Conservation (phyloP, 2,888 invertebrate species). For the Argynnis bischoffii region DNA sequence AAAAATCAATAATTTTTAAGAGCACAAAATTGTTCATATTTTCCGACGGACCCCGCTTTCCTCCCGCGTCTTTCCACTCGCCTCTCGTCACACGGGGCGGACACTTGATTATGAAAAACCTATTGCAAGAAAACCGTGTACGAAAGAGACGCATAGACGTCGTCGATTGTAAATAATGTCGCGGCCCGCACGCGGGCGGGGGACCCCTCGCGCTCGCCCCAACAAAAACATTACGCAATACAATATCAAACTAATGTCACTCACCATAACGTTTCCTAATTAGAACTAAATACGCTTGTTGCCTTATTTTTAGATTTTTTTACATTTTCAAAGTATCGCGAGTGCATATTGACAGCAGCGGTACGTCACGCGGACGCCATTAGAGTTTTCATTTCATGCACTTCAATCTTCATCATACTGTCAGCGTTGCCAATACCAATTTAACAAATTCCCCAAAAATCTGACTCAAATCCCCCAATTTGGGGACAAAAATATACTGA, state of each 20-base stretch:
- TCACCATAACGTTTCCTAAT: slow-evolving; percentile 47
- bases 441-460: too few species aligned
- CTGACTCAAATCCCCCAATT: too few species aligned
- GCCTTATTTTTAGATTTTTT: slow-evolving; percentile 47
- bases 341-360: slow-evolving; percentile 57
- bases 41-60: slow-evolving; percentile 67
- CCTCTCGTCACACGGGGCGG: slow-evolving; percentile 53
- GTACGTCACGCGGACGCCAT: too few species aligned
- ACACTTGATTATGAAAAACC: slow-evolving; percentile 75
- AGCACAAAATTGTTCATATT: slow-evolving; percentile 77
- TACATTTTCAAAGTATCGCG: slow-evolving; percentile 58
- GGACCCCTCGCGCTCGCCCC: slow-evolving; percentile 57
- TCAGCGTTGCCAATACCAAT: too few species aligned
- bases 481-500: too few species aligned
- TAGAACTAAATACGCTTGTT: slow-evolving; percentile 37
- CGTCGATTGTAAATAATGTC: slow-evolving; percentile 71
- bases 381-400: too few species aligned
- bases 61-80: slow-evolving; percentile 51
- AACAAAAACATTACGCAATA: slow-evolving; percentile 63
- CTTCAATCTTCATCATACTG: too few species aligned
- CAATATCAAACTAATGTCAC: slow-evolving; percentile 41
- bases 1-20: slow-evolving; percentile 81
- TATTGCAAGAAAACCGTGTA: slow-evolving; percentile 70
- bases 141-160: slow-evolving; percentile 72
- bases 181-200: slow-evolving; percentile 61